phyloP scores from a whole-genome alignment of 2,797 vertebrate species.

The Gambusia yucatana region DNA sequence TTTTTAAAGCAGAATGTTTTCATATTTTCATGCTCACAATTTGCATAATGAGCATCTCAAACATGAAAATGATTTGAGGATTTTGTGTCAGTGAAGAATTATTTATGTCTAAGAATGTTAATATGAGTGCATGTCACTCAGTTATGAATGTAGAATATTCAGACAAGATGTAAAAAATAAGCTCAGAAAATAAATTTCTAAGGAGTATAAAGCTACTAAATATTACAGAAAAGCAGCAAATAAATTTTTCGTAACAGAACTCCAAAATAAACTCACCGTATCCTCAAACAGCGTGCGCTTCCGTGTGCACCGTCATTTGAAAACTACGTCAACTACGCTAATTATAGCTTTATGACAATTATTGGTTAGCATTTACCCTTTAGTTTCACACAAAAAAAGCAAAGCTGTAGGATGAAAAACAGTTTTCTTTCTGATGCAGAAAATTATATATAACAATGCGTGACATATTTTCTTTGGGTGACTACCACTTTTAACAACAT shows the following conservation, averaged over 20 bases:
- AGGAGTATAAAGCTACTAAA: conserved; percentile 14
- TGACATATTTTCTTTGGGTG: conserved; percentile 2
- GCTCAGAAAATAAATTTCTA: conserved; percentile 36
- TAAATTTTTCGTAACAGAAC: conserved; percentile 20
- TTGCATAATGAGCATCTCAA: neutral
- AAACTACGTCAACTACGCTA: conserved; percentile 5
- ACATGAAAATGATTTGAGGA: conserved; percentile 9
- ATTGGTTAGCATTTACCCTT: conserved; percentile 14
- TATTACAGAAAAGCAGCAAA: conserved; percentile 13
- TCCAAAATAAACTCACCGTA: conserved; percentile 21
- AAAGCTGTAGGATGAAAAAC: neutral
- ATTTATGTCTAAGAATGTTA: conserved; percentile 16
- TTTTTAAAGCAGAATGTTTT: neutral
- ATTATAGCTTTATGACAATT: conserved; percentile 16
- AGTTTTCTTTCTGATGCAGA: neutral
- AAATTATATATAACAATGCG: conserved; percentile 6
- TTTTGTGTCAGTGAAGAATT: conserved; percentile 4
- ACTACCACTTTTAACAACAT: conserved; percentile 2
- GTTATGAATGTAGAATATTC: conserved; percentile 19
- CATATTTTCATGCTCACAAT: conserved; percentile 7
- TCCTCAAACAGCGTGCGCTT: conserved; percentile 10
- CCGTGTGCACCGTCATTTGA: neutral
- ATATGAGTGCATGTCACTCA: neutral
- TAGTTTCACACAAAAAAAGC: conserved; percentile 8
- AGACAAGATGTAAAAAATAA: conserved; percentile 1